Conservation (phyloP, 2,113 vertebrate genomes). For the Bolborhynchus lineola region DNA sequence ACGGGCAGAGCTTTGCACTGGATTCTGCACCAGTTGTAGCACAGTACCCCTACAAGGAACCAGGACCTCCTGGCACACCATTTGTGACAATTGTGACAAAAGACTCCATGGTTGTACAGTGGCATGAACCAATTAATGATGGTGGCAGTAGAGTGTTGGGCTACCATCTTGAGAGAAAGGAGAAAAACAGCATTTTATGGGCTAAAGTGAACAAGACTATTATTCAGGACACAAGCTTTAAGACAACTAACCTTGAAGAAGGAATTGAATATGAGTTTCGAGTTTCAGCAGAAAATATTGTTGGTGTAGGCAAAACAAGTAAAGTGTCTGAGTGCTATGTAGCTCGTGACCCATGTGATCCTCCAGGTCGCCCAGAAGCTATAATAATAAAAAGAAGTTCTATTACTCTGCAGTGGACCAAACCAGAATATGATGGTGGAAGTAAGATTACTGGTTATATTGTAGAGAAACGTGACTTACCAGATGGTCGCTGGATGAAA, state of each 20-base stretch:
- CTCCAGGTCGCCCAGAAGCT: slow-evolving; percentile 92
- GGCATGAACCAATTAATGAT: slow-evolving; percentile 94
- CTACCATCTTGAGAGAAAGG: slow-evolving; percentile 96
- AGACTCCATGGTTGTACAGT: slow-evolving; percentile 92
- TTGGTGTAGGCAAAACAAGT: slow-evolving; percentile 92
- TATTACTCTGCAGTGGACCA: slow-evolving; percentile 92
- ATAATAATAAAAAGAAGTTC: slow-evolving; percentile 88
- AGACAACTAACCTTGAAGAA: slow-evolving; percentile 92
- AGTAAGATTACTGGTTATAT: slow-evolving; percentile 94
- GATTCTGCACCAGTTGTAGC: slow-evolving; percentile 87
- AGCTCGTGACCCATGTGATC: slow-evolving; percentile 94
- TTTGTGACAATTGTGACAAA: slow-evolving; percentile 86
- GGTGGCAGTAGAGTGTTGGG: slow-evolving; percentile 91
- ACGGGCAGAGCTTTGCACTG: slow-evolving; percentile 93
- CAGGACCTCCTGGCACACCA: slow-evolving; percentile 95
- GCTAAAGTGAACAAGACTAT: slow-evolving; percentile 93
- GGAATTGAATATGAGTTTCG: slow-evolving; percentile 95
- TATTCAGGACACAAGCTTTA: slow-evolving; percentile 90
- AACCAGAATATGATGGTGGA: slow-evolving; percentile 96
- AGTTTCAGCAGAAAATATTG: slow-evolving; percentile 96
- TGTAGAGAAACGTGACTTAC: slow-evolving; percentile 95
- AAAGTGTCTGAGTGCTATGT: slow-evolving; percentile 94
- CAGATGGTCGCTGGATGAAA: slow-evolving; percentile 96
- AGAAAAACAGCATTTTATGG: slow-evolving; percentile 98
- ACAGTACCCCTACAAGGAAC: slow-evolving; percentile 96